A percentile compares a stretch with the other conserved stretches of the same genome.
These are phyloP conservation scores for Philereme transversata DNA, from an alignment of 2,888 invertebrate genomes.

Conservation along the genomic window DNA sequence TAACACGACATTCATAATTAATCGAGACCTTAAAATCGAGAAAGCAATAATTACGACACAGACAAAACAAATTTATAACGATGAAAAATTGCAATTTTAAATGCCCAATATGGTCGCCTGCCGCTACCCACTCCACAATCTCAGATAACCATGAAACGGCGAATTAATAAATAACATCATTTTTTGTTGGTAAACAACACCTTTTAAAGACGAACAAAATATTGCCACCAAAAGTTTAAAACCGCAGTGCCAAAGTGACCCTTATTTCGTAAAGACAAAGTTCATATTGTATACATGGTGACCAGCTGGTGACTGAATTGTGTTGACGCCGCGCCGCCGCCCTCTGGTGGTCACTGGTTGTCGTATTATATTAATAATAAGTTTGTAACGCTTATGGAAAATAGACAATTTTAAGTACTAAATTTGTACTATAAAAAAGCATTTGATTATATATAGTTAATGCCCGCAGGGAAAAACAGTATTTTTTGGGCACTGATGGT, in stretches of 20 bases:
- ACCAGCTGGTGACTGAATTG: conserved; percentile 27
- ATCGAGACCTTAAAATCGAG: conserved; percentile 8
- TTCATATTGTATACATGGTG: conserved; percentile 12
- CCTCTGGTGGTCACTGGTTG: conserved; percentile 27
- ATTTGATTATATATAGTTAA: too few species aligned
- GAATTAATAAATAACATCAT: conserved; percentile 28
- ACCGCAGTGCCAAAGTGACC: conserved; percentile 1
- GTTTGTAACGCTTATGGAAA: too few species aligned
- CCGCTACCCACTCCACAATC: conserved; percentile 22
- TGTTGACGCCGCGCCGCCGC: conserved; percentile 17
- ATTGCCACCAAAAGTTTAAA: conserved; percentile 1
- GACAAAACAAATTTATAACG: conserved; percentile 14
- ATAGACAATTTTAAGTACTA: too few species aligned
- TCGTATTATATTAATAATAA: conserved; percentile 11
- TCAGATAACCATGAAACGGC: conserved; percentile 21
- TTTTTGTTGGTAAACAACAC: conserved; percentile 39
- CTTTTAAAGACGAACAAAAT: conserved; percentile 23
- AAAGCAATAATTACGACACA: conserved; percentile 12
- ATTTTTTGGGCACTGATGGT: too few species aligned
- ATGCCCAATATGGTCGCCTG: conserved; percentile 17
- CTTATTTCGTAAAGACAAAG: conserved; percentile 13
- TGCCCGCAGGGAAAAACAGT: too few species aligned
- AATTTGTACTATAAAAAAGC: too few species aligned
- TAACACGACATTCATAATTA: conserved; percentile 11
- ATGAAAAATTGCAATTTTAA: conserved; percentile 13